Evolutionary conservation across 2,113 vertebrate species (phyloP).

Genomic region (Perognathus longimembris): DNA sequence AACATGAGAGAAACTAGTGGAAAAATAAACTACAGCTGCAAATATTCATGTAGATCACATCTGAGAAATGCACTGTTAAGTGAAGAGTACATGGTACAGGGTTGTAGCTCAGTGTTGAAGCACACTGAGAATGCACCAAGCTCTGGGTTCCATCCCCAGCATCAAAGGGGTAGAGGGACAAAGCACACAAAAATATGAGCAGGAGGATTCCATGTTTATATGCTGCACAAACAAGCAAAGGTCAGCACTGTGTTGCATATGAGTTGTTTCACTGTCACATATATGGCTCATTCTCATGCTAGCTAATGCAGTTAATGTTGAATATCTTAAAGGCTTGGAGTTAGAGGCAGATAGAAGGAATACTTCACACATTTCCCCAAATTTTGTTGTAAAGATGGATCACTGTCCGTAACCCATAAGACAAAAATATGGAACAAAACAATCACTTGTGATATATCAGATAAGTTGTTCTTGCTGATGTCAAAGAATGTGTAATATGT

Average conservation of each 20-base stretch:
- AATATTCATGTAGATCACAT: too few species aligned
- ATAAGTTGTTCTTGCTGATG: neutral
- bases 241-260: neutral
- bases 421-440: neutral
- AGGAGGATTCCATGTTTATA: neutral
- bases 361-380: neutral
- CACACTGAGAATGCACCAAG: neutral
- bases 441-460: neutral
- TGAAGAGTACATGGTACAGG: too few species aligned
- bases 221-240: conserved; percentile 9
- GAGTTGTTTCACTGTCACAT: neutral
- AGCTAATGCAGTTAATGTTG: neutral
- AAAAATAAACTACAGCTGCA: too few species aligned
- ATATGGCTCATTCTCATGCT: neutral
- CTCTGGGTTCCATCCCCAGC: neutral
- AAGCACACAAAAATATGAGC: neutral
- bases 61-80: too few species aligned
- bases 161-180: too few species aligned
- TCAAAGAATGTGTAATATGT: neutral
- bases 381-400: neutral
- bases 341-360: neutral
- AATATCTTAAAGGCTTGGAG: neutral
- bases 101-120: neutral
- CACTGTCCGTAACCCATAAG: neutral
- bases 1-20: too few species aligned